Percentiles rank a stretch among this genome's conserved stretches.
Evolutionary conservation across 2,113 vertebrate genomes (phyloP).

Genomic region (Daphoenositta chrysoptera): DNA sequence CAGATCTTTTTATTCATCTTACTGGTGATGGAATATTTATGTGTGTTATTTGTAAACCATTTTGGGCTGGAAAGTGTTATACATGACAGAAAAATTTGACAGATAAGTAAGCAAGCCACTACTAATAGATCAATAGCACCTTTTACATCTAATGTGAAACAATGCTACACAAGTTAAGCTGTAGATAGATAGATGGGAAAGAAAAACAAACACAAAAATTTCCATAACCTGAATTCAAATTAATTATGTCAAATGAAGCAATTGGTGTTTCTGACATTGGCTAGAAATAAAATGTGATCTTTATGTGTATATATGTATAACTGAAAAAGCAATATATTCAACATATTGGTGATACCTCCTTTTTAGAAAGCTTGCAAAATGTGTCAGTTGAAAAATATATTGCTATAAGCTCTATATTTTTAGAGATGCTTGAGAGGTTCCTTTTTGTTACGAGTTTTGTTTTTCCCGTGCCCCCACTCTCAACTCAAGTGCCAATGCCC

Average conservation of each 20-base stretch:
- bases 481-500: not conserved
- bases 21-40: not conserved
- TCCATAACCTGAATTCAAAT: not conserved
- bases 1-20: not conserved
- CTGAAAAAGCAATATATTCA: not conserved
- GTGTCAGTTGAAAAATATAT: not conserved
- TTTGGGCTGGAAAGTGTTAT: not conserved
- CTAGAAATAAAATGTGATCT: not conserved
- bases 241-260: not conserved
- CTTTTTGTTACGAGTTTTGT: not conserved
- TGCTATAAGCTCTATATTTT: not conserved
- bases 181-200: not conserved
- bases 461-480: fast-evolving
- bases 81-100: not conserved
- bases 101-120: not conserved
- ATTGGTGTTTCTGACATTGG: not conserved
- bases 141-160: not conserved
- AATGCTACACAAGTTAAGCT: not conserved
- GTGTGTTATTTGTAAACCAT: not conserved
- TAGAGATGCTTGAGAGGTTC: not conserved
- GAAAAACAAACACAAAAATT: not conserved
- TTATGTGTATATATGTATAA: not conserved
- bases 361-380: not conserved
- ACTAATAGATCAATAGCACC: not conserved
- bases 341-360: not conserved